Evolutionary conservation across 1,140 invertebrate species (phyloP).

Genomic region (Drosophila pandora): DNA sequence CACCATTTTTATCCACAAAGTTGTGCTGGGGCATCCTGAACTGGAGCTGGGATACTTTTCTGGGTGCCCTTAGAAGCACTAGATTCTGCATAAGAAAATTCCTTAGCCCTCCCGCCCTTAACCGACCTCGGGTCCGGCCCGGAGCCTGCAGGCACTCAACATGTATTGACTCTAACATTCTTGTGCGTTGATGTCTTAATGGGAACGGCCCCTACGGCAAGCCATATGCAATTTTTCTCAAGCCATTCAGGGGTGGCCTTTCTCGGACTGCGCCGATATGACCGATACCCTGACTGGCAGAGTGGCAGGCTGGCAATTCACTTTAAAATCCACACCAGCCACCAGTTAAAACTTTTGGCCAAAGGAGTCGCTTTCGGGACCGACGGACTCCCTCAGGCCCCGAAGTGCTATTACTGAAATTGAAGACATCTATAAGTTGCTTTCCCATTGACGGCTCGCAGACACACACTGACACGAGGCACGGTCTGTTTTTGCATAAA

Average conservation of each 20-base stretch:
- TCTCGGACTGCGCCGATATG: slow-evolving; percentile 4
- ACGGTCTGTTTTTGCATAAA: background rate
- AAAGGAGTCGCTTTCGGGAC: slow-evolving; percentile 38
- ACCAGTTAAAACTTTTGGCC: slow-evolving; percentile 71
- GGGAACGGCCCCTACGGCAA: slow-evolving; percentile 48
- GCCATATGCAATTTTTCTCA: slow-evolving; percentile 68
- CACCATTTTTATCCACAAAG: background rate
- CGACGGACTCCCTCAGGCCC: slow-evolving; percentile 62
- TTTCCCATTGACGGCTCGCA: slow-evolving; percentile 25
- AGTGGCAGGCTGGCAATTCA: slow-evolving; percentile 40
- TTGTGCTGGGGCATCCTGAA: background rate
- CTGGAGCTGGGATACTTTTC: background rate
- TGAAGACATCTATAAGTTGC: slow-evolving; percentile 77
- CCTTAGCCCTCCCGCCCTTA: background rate
- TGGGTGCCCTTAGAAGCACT: background rate
- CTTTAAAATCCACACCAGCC: slow-evolving; percentile 65
- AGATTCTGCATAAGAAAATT: background rate
- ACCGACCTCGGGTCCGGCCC: background rate
- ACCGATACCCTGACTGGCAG: slow-evolving; percentile 15
- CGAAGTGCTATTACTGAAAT: slow-evolving; percentile 79
- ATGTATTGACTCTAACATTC: slow-evolving; percentile 55
- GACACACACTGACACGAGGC: background rate
- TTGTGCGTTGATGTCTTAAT: slow-evolving; percentile 57
- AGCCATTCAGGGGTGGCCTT: slow-evolving; percentile 30
- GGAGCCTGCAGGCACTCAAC: slow-evolving; percentile 37